Conservation (phyloP, 1,140 invertebrate species). For the Luehdorfia chinensis region DNA sequence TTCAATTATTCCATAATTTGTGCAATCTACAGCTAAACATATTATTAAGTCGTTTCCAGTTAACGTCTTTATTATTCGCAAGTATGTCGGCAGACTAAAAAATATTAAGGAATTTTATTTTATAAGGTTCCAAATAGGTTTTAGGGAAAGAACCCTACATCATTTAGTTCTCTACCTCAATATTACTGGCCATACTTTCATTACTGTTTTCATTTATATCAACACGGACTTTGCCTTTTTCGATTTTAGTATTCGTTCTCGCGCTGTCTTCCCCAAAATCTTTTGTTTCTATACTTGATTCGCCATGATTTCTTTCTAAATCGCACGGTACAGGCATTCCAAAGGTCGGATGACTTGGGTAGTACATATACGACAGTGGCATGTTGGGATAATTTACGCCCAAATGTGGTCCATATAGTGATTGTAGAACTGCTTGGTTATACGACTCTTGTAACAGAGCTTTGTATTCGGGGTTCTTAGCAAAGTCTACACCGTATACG, state of each 20-base stretch:
- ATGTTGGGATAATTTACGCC: conserved; percentile 66
- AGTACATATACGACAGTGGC: conserved; percentile 72
- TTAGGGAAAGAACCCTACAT: not conserved
- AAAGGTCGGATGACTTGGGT: conserved; percentile 65
- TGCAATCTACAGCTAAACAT: conserved; percentile 1
- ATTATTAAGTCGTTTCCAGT: too few species aligned
- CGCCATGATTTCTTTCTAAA: conserved; percentile 44
- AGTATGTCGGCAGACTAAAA: too few species aligned
- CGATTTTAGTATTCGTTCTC: conserved; percentile 39
- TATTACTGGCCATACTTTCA: conserved; percentile 73
- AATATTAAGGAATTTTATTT: too few species aligned
- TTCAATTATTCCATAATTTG: not conserved
- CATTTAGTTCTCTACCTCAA: conserved; percentile 69
- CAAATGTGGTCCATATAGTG: conserved; percentile 68
- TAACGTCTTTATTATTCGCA: too few species aligned
- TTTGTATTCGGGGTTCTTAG: conserved; percentile 73
- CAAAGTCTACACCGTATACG: conserved; percentile 71
- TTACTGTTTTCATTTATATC: conserved; percentile 69
- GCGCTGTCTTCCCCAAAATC: conserved; percentile 35
- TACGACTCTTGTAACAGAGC: conserved; percentile 71
- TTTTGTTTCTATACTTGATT: conserved; percentile 35
- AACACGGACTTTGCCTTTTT: conserved; percentile 41
- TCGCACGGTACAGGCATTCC: conserved; percentile 56
- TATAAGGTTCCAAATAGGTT: too few species aligned
- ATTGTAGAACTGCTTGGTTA: conserved; percentile 70